Evolutionary conservation across 1,140 invertebrate species (phyloP).

Genomic region (Pachypsylla venusta): DNA sequence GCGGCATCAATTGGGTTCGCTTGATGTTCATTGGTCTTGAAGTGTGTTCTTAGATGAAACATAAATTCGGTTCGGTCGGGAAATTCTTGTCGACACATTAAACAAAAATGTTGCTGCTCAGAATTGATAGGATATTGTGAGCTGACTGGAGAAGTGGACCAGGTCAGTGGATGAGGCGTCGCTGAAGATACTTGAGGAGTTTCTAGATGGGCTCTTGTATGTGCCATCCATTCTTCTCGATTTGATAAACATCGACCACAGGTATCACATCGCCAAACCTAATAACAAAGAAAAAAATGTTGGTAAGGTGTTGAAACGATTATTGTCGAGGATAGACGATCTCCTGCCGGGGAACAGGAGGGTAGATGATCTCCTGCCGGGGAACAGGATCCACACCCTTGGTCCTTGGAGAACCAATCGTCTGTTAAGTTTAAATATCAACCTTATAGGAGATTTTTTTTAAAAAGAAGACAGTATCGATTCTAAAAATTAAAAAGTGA

Average conservation of each 20-base stretch:
- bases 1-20: neutral
- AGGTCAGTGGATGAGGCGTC: conserved; percentile 28
- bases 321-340: neutral
- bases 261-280: conserved; percentile 52
- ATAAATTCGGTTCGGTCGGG: conserved; percentile 48
- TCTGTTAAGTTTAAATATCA: too few species aligned
- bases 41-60: conserved; percentile 50
- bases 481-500: too few species aligned
- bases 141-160: conserved; percentile 10
- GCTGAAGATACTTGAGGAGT: conserved; percentile 25
- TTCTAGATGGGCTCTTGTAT: conserved; percentile 50
- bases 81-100: conserved; percentile 48
- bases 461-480: too few species aligned
- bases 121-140: conserved; percentile 25
- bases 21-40: conserved; percentile 25
- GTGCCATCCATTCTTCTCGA: conserved; percentile 56
- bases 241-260: conserved; percentile 49
- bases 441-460: too few species aligned
- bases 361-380: too few species aligned
- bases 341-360: too few species aligned
- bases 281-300: conserved; percentile 20
- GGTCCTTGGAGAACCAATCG: too few species aligned
- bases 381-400: too few species aligned
- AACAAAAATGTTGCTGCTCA: conserved; percentile 39
- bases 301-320: neutral